Base-by-base conservation (phyloP, 1,140 invertebrate species). In the Druon quercuslanigerum region DNA sequence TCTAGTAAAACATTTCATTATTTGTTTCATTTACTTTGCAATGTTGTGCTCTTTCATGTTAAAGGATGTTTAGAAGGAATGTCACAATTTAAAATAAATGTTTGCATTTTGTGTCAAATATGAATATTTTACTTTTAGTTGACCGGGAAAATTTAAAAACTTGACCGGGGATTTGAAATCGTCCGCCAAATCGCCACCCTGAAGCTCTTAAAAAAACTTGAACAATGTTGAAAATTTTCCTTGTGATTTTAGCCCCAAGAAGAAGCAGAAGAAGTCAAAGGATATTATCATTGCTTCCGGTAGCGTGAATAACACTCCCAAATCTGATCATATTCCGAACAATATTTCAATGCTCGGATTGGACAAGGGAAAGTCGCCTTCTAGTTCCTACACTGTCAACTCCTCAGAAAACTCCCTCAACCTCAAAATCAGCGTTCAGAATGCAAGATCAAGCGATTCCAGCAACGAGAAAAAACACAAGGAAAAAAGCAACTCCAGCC, bases 161-260 rank as follows among this genome's bases (percentile, higher is more conserved):
- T 25, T 25, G 20, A 25, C 20, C 20, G 20, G 1, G 3, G 20
- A 25, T 25, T 25, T 25, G 20, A 25, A 25, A 25, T 25, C 20
- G 20, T 25, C 20, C 20, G 3, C 20, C 20, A 25, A 25, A 25
- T 25, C 20, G 20, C 20, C 20, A 25, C 20, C 20, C 20, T 25
- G 20, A 25, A 25, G 1, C 20, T 25, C 20, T 25, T 52, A 25
- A 1, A 51, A 51, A 71, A n/a, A 52, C 16, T 51, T 25, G 16
- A 50, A 50, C 19, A 70, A 75, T n/a, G 50, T 9, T 71, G 72
- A 54, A 79, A 60, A 50, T 75, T 70, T 75, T 79, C 71, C 71
- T 74, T 86, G 54, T 86, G 76, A 83, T 89, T 88, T 17, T 79
- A 88, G 88, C 56, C 71, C 77, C 40, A 89, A 89, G 72, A 89